phyloP scores from a whole-genome alignment of 2,797 vertebrate genomes.

The Tamandua tetradactyla region DNA sequence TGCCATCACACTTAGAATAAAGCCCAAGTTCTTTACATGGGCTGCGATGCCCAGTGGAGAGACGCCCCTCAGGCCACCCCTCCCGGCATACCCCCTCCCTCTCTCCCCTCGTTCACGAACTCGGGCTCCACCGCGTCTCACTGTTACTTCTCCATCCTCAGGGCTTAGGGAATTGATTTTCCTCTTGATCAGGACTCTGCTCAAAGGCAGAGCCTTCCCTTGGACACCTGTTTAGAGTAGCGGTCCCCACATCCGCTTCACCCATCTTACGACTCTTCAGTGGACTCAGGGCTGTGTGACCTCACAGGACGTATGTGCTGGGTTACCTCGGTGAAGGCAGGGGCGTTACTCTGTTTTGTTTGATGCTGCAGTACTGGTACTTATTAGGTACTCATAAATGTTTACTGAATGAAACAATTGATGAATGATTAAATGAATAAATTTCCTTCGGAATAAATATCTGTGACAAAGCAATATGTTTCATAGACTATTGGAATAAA shows the following conservation, averaged over 20 bases:
- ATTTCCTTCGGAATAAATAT: not conserved
- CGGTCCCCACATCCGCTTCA: not conserved
- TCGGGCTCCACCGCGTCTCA: not conserved
- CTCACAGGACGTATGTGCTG: not conserved
- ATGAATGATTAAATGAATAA: not conserved
- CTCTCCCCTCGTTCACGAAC: not conserved
- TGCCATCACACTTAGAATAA: constrained; percentile 33
- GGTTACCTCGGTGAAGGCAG: not conserved
- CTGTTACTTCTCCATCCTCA: not conserved
- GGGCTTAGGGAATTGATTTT: not conserved
- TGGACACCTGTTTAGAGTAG: not conserved
- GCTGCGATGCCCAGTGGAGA: not conserved
- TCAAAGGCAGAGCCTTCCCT: not conserved
- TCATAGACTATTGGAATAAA: not conserved
- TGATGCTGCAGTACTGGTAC: not conserved
- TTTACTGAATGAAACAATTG: not conserved
- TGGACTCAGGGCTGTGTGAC: not conserved
- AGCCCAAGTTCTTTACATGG: not conserved
- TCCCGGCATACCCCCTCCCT: not conserved
- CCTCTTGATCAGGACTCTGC: not conserved
- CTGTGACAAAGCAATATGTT: not conserved
- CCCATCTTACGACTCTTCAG: not conserved
- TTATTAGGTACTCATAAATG: not conserved
- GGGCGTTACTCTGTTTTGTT: not conserved
- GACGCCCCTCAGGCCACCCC: not conserved